phyloP scores from a whole-genome alignment of 2,797 vertebrate species.

The Malacoctenus gilli region DNA sequence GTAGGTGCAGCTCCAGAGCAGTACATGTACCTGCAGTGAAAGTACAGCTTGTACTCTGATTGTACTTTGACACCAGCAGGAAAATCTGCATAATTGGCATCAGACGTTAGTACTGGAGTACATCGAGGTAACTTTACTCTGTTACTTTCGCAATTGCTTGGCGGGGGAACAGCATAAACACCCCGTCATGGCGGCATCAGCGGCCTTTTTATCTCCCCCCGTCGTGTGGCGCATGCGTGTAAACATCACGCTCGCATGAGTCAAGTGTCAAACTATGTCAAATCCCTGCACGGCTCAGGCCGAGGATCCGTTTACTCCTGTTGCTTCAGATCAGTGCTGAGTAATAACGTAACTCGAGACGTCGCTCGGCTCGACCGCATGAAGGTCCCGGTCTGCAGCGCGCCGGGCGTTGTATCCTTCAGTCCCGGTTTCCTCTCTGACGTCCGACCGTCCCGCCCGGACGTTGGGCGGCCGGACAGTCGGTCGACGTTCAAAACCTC shows the following conservation, averaged over 20 bases:
- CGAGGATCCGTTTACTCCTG: conserved; percentile 51
- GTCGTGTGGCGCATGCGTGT: conserved; percentile 32
- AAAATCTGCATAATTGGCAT: neutral
- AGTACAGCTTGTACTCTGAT: no score
- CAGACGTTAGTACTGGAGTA: neutral
- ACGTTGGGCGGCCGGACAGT: no score
- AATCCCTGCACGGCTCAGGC: conserved; percentile 38
- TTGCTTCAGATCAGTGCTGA: conserved; percentile 60
- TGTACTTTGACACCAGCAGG: no score
- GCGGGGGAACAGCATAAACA: conserved; percentile 56
- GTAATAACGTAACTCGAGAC: conserved; percentile 56
- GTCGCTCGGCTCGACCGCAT: conserved; percentile 18
- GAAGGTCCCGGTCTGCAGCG: conserved; percentile 13
- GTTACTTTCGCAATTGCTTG: no score
- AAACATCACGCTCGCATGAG: conserved; percentile 53
- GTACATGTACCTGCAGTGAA: no score
- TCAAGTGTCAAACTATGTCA: conserved; percentile 66
- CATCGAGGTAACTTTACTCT: neutral
- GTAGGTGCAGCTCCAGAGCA: no score
- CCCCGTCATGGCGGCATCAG: conserved; percentile 52
- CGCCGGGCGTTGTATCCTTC: conserved; percentile 19
- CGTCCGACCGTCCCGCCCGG: no score
- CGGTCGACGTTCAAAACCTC: no score
- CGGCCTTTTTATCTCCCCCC: conserved; percentile 1
- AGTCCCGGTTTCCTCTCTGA: conserved; percentile 17